Conservation (phyloP, 2,113 vertebrate species). For the Silurus asotus region DNA sequence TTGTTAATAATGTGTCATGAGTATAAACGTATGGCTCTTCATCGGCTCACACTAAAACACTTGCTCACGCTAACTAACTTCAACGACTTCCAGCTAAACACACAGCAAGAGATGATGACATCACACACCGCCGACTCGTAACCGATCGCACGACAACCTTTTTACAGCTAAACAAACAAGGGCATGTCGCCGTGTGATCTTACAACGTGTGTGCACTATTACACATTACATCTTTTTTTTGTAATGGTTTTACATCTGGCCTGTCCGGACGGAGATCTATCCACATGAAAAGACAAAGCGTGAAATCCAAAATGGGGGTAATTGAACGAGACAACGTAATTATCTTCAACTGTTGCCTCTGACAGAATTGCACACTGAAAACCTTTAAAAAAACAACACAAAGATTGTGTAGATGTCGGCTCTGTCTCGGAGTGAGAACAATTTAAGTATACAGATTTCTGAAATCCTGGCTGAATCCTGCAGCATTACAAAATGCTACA, state of each 20-base stretch:
- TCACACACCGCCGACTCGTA: background rate
- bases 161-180: slow-evolving; percentile 10
- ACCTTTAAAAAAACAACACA: background rate
- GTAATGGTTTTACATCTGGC: background rate
- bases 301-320: slow-evolving; percentile 54
- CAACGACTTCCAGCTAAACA: slow-evolving; percentile 30
- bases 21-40: slow-evolving; percentile 71
- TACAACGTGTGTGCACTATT: background rate
- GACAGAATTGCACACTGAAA: slow-evolving; percentile 63
- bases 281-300: background rate
- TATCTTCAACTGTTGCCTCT: slow-evolving; percentile 65
- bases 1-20: slow-evolving; percentile 66
- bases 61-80: slow-evolving; percentile 37
- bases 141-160: background rate
- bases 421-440: background rate
- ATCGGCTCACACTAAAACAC: slow-evolving; percentile 62
- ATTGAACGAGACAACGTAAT: slow-evolving; percentile 75
- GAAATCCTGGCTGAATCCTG: background rate
- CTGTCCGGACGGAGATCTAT: background rate
- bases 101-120: slow-evolving; percentile 15
- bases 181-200: background rate
- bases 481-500: background rate
- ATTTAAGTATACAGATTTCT: background rate
- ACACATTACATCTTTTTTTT: background rate
- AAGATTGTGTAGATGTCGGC: background rate